Evolutionary conservation across 2,797 vertebrate species (phyloP), one percentile per base, ranked within the genome.

Genomic region (Tenualosa ilisha): DNA sequence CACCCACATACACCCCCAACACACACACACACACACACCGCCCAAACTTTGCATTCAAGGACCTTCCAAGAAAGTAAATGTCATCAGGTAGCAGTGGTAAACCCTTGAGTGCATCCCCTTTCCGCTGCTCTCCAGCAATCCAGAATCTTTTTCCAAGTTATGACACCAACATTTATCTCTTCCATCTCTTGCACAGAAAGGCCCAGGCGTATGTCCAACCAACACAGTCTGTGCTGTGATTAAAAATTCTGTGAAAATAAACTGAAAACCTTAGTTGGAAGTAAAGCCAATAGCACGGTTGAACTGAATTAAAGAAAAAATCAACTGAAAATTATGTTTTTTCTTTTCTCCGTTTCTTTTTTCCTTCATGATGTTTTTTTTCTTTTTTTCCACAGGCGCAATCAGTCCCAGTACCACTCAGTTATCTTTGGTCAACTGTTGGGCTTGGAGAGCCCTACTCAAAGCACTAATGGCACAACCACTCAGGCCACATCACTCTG

Each of bases 11-110:
- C 68, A 40, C 68, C 1, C 68, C 17, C 68, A 43, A 22, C 72
- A 6, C 65, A 17, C 65, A 6, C 72, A 43, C 72, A 6, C 37
- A 22, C 40, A 15, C 72, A 46, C 37, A 20, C 15, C 65, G 15
- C 65, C 3, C 13, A 37, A 72, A 72, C 88, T 93, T 91, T 88
- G 86, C 88, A 86, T 91, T 88, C 85, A 92, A 91, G 88, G 89
- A 90, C 89, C 86, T 92, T 90, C 86, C 50, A 61, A 37, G 82
- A 83, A 89, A 89, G 82, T 75, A 65, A 88, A 87, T 82, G 85
- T 92, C 92, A 91, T 37, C 65, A 72, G 65, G 65, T 37, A 72
- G 31, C 26, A 37, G 3, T 6, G 65, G 1, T 0, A 72, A 15
- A 15, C 65, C 65, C 65, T 72, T 37, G 26, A 40, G 13, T 15